These are phyloP conservation scores for Taenioides sp. DNA, from an alignment of 2,797 vertebrate species.

Conservation along the genomic window DNA sequence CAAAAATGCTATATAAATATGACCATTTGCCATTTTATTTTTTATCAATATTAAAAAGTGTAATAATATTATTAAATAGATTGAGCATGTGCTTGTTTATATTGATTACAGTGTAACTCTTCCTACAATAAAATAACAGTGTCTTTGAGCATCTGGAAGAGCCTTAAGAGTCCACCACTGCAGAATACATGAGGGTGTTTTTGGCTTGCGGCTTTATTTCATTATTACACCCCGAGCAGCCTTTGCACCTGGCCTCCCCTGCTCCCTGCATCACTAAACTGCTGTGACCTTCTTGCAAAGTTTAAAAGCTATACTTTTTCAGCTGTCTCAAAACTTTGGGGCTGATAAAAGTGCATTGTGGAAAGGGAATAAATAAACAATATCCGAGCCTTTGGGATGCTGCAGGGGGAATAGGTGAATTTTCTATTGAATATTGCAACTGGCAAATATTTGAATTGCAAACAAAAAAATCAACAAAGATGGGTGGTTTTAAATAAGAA, in stretches of 20 bases:
- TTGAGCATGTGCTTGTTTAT: background rate
- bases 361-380: constrained; percentile 5
- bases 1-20: no score
- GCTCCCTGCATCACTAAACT: constrained; percentile 5
- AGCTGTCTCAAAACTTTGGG: background rate
- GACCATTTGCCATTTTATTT: no score
- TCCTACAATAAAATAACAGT: background rate
- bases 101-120: background rate
- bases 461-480: background rate
- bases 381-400: background rate
- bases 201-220: background rate
- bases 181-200: background rate
- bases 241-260: constrained; percentile 5
- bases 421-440: background rate
- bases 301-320: constrained; percentile 1
- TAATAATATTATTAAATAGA: background rate
- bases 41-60: no score
- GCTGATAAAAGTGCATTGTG: constrained; percentile 2
- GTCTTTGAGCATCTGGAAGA: background rate
- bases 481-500: background rate
- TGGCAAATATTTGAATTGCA: background rate
- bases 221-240: background rate
- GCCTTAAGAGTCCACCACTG: background rate
- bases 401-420: background rate
- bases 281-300: constrained; percentile 12